Percentiles rank a stretch among this genome's conserved stretches.
Conservation (phyloP, 2,113 vertebrate species). For the Oreochromis niloticus region DNA sequence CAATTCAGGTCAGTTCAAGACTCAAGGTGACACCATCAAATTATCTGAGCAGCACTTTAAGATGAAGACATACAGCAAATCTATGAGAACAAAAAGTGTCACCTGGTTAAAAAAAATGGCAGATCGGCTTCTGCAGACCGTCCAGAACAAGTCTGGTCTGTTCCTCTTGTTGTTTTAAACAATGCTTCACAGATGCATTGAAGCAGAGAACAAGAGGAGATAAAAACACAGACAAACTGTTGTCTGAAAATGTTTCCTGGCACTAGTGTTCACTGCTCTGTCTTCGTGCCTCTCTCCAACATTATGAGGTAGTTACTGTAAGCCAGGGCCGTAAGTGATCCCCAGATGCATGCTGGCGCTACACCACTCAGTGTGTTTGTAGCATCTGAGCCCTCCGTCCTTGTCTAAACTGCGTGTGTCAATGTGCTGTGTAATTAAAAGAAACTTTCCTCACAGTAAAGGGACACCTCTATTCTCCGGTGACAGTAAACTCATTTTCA, state of each 20-base stretch:
- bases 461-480: neutral
- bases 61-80: neutral
- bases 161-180: neutral
- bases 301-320: constrained; percentile 45
- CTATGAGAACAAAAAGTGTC: neutral
- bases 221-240: constrained; percentile 17
- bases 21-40: neutral
- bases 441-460: neutral
- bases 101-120: neutral
- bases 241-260: constrained; percentile 29
- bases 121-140: neutral
- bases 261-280: neutral
- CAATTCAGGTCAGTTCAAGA: neutral
- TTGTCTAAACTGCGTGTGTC: neutral
- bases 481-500: neutral
- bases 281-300: neutral
- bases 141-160: neutral
- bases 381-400: neutral
- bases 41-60: neutral
- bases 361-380: neutral
- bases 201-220: constrained; percentile 5
- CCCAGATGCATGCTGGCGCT: constrained; percentile 30
- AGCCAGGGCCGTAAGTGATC: constrained; percentile 36
- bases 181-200: neutral
- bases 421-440: constrained; percentile 7